Conservation (phyloP, 2,888 invertebrate genomes). For the Achlya flavicornis region DNA sequence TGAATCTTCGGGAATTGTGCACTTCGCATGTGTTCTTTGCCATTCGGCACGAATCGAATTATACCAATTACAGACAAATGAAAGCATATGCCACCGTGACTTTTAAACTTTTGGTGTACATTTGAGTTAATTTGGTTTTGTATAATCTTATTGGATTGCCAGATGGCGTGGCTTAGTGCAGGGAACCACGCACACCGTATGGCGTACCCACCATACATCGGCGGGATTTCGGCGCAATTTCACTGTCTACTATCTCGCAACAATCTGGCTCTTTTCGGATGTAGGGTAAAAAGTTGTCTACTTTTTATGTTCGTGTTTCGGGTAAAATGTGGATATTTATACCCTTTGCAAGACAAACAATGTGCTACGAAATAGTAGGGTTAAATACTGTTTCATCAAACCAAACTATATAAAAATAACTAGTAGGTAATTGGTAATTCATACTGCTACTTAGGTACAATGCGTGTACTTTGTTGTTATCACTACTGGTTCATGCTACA, state of each 20-base stretch:
- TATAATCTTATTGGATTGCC: constrained; percentile 56
- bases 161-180: constrained; percentile 51
- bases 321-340: neutral
- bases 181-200: constrained; percentile 50
- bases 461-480: neutral
- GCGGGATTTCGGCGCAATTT: constrained; percentile 53
- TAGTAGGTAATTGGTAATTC: too few species aligned
- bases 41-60: constrained; percentile 45
- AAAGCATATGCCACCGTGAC: constrained; percentile 76
- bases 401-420: too few species aligned
- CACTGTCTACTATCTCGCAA: constrained; percentile 62
- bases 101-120: constrained; percentile 31
- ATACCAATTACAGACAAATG: constrained; percentile 62
- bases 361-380: too few species aligned
- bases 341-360: neutral
- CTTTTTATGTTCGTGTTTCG: constrained; percentile 1
- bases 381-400: too few species aligned
- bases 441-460: too few species aligned
- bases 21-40: constrained; percentile 21
- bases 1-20: neutral
- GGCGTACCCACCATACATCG: constrained; percentile 29
- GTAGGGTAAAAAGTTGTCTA: neutral
- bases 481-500: neutral
- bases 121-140: constrained; percentile 59
- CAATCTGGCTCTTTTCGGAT: constrained; percentile 48